Evolutionary conservation across 2,797 vertebrate genomes (phyloP), one percentile per base, ranked within the genome.

Genomic region (Rhynchotus rufescens): DNA sequence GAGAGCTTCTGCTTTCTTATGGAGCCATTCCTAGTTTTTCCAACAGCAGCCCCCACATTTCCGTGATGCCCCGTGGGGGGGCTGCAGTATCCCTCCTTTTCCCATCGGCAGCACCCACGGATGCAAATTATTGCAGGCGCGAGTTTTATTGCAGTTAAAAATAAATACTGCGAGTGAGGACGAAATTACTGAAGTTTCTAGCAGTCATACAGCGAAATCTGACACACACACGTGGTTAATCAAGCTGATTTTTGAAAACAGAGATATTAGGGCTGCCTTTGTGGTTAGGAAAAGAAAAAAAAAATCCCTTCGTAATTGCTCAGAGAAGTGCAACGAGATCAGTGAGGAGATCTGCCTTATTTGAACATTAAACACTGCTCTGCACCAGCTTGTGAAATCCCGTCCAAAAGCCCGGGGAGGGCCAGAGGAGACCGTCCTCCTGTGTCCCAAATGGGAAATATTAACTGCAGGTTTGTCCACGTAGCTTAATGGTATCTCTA

Each of bases 211-310:
- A 20, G 6, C 13, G 60, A 19, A 30, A 45, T 7, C 57, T 44
- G 34, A 32, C 1, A 2, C 34, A 2, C 7, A 2, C 7, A 2
- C 0, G 1, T 6, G 45, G 10, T 7, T 13, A 49, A 13, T 26
- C 17, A 42, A 52, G 5, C 12, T 6, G 36, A 30, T 42, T 30
- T 65, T 61, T 21, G 34, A 42, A 25, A 65, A 49, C 1, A 21
- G 6, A 60, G 44, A 34, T 32, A 49, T 22, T 38, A 42, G 13
- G 57, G n/a, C 42, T 34, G 52, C 42, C 44, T 49, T 14, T 40
- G 21, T 21, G 7, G 13, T 16, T 15, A n/a, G 52, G 12, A 57
- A 42, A 61, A 15, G 16, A 6, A 2, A 1, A 49, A 49, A 49
- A 49, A 36, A 36, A 36, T 10, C 22, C 44, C 52, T 54, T 13